These are phyloP conservation scores for Eulacestoma nigropectus DNA, from an alignment of 2,113 vertebrate species.

Conservation along the genomic window DNA sequence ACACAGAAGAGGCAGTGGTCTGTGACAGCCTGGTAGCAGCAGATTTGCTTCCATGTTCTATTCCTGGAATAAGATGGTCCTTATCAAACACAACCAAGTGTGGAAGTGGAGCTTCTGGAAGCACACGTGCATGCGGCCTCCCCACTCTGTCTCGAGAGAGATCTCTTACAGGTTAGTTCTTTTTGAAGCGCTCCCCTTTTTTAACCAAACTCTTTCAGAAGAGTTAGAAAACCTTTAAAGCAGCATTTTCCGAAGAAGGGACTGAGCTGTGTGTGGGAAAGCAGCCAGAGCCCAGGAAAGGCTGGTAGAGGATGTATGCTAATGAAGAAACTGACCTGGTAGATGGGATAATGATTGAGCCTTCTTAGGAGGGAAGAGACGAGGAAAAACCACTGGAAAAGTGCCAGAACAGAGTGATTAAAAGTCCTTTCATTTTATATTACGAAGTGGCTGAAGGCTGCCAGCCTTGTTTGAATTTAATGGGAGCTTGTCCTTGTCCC, in stretches of 20 bases:
- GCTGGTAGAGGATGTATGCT: not conserved
- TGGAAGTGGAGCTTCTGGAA: not conserved
- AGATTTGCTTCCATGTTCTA: not conserved
- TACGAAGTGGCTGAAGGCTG: not conserved
- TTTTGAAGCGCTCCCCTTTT: not conserved
- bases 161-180: not conserved
- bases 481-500: not conserved
- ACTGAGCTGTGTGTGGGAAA: fast-evolving
- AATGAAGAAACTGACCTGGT: not conserved
- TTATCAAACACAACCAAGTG: not conserved
- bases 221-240: not conserved
- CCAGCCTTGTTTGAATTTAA: not conserved
- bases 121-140: fast-evolving
- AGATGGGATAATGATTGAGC: not conserved
- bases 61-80: not conserved
- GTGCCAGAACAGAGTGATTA: not conserved
- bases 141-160: fast-evolving
- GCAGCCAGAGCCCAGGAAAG: not conserved
- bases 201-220: not conserved
- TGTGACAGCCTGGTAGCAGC: not conserved
- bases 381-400: not conserved
- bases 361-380: not conserved
- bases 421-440: not conserved
- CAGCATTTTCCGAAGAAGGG: not conserved
- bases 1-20: not conserved